These are phyloP conservation scores for Lomographa bimaculata DNA, from an alignment of 2,888 invertebrate species.

Conservation along the genomic window DNA sequence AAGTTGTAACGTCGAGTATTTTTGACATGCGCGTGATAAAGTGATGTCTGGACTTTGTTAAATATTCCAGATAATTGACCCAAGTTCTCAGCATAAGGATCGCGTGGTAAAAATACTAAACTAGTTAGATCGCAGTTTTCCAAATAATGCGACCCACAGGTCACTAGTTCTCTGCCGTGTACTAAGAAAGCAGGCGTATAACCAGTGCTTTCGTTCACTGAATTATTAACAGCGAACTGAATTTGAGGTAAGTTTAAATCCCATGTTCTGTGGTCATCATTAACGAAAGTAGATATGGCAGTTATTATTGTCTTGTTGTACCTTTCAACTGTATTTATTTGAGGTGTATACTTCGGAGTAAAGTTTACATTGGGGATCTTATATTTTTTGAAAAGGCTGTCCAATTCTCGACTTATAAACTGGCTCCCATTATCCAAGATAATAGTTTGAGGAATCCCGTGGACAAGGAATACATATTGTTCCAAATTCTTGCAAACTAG, in stretches of 20 bases:
- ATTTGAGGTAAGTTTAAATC: conserved; percentile 1
- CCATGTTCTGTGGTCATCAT: conserved; percentile 18
- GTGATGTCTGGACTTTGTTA: too few relatives aligned
- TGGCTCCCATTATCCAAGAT: conserved; percentile 37
- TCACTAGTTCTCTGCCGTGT: neutral
- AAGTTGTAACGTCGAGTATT: too few relatives aligned
- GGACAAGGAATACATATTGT: conserved; percentile 35
- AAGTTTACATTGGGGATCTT: conserved; percentile 32
- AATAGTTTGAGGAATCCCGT: conserved; percentile 37
- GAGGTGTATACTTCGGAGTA: conserved; percentile 20
- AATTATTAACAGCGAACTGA: neutral
- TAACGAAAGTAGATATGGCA: conserved; percentile 12
- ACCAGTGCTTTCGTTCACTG: neutral
- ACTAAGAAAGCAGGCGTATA: neutral
- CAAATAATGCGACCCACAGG: neutral
- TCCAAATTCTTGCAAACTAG: conserved; percentile 22
- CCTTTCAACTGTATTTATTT: conserved; percentile 27
- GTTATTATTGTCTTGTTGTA: conserved; percentile 35
- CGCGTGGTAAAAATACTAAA: neutral
- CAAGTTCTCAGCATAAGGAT: neutral
- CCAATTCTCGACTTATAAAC: conserved; percentile 22
- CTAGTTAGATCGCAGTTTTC: too few relatives aligned
- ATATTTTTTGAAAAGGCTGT: conserved; percentile 25
- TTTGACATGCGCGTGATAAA: too few relatives aligned
- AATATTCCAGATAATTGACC: neutral